phyloP scores from a whole-genome alignment of 53 echinoderm and acorn worm genomes.

The Luidia sarsii region DNA sequence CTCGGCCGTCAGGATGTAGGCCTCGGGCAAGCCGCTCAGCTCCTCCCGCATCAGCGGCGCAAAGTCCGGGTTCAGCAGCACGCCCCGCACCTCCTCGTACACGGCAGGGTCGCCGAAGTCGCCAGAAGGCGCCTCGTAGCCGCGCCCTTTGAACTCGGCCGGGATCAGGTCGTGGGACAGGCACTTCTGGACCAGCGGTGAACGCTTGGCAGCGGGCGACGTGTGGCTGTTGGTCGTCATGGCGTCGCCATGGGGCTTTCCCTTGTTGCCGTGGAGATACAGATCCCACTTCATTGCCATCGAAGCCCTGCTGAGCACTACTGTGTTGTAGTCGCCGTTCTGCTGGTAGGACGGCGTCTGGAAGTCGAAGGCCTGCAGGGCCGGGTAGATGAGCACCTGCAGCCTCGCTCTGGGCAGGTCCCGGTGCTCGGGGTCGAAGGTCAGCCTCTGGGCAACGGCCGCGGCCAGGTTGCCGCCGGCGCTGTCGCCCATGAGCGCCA shows the following conservation, averaged over 20 bases:
- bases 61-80: slow-evolving; percentile 60
- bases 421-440: slow-evolving; percentile 50
- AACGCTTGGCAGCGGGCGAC: slow-evolving; percentile 53
- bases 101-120: slow-evolving; percentile 59
- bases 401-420: slow-evolving; percentile 61
- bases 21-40: slow-evolving; percentile 57
- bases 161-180: slow-evolving; percentile 79
- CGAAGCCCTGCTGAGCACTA: neutral
- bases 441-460: slow-evolving; percentile 69
- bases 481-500: slow-evolving; percentile 87
- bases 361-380: slow-evolving; percentile 76
- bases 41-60: slow-evolving; percentile 75
- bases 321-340: slow-evolving; percentile 29
- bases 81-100: slow-evolving; percentile 51
- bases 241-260: neutral
- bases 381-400: slow-evolving; percentile 73
- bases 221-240: slow-evolving; percentile 72
- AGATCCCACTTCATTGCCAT: slow-evolving; percentile 18
- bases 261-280: slow-evolving; percentile 54
- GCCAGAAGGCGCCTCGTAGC: slow-evolving; percentile 56
- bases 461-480: slow-evolving; percentile 87
- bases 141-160: slow-evolving; percentile 31
- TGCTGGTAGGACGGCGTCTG: slow-evolving; percentile 85
- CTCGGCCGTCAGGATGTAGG: slow-evolving; percentile 77
- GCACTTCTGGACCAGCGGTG: slow-evolving; percentile 44